phyloP scores from a whole-genome alignment of 2,888 invertebrate genomes.

The Dendrolimus houi region DNA sequence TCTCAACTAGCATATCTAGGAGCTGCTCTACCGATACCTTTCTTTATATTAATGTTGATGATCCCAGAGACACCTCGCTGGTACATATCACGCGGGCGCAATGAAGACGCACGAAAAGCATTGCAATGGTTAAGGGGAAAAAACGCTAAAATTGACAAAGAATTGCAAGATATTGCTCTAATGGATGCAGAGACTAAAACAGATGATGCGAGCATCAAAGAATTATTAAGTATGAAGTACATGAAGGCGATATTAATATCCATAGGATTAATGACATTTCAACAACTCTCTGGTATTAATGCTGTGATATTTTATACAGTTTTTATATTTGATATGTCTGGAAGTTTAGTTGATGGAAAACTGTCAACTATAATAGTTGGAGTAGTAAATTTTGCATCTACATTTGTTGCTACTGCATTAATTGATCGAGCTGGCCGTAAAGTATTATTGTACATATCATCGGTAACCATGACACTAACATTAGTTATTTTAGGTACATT shows the following conservation, averaged over 20 bases:
- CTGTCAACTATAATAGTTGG: constrained; percentile 92
- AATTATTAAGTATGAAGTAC: constrained; percentile 83
- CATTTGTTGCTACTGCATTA: constrained; percentile 88
- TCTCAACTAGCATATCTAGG: constrained; percentile 87
- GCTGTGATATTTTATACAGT: constrained; percentile 97
- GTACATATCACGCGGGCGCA: constrained; percentile 87
- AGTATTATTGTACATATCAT: constrained; percentile 89
- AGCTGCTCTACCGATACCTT: constrained; percentile 84
- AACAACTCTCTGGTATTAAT: constrained; percentile 96
- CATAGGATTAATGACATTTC: constrained; percentile 94
- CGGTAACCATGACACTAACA: constrained; percentile 85
- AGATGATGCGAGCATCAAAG: constrained; percentile 76
- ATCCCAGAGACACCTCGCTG: constrained; percentile 97
- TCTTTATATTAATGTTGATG: constrained; percentile 86
- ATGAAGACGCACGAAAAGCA: constrained; percentile 85
- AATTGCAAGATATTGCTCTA: constrained; percentile 84
- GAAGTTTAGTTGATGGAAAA: constrained; percentile 86
- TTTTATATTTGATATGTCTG: constrained; percentile 90
- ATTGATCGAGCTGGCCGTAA: constrained; percentile 94
- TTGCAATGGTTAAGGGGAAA: constrained; percentile 90
- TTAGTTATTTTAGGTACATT: constrained; percentile 84
- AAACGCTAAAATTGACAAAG: constrained; percentile 85
- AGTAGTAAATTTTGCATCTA: constrained; percentile 92
- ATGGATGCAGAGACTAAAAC: constrained; percentile 81
- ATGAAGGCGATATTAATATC: constrained; percentile 88